A percentile compares a stretch with the other conserved stretches of the same genome.
These are phyloP conservation scores for Phataginus tricuspis DNA, from an alignment of 2,797 vertebrate species.

Conservation along the genomic window DNA sequence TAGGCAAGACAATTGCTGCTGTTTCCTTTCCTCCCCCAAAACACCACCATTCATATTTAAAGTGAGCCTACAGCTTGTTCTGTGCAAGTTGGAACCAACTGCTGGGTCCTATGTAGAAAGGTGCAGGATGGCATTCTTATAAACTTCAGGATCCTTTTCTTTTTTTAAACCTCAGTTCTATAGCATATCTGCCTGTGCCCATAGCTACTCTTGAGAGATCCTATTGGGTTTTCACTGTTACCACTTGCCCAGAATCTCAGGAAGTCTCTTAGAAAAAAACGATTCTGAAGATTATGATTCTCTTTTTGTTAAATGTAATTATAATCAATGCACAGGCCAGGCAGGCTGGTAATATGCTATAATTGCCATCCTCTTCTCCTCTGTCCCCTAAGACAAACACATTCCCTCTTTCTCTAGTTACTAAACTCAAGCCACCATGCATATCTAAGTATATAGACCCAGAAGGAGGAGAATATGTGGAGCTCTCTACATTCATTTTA, in stretches of 20 bases:
- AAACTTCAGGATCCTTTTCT: background rate
- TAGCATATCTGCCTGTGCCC: background rate
- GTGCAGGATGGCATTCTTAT: background rate
- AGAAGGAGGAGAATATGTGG: background rate
- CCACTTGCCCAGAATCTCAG: background rate
- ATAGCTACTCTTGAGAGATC: background rate
- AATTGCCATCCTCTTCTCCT: background rate
- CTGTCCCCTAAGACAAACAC: background rate
- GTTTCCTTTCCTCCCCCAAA: background rate
- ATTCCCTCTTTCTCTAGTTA: background rate
- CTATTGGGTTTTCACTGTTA: background rate
- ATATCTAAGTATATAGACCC: background rate
- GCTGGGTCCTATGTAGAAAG: background rate
- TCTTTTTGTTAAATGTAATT: background rate
- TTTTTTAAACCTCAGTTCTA: background rate
- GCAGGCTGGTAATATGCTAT: background rate
- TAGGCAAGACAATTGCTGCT: background rate
- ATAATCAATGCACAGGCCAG: background rate
- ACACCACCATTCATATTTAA: background rate
- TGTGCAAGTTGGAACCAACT: background rate
- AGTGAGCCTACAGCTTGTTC: background rate
- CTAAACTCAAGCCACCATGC: background rate
- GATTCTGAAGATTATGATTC: background rate
- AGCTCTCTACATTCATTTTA: conserved; percentile 31
- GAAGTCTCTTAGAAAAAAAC: background rate